Evolutionary conservation across 2,113 vertebrate genomes (phyloP).

Genomic region (Ptilonorhynchus violaceus): DNA sequence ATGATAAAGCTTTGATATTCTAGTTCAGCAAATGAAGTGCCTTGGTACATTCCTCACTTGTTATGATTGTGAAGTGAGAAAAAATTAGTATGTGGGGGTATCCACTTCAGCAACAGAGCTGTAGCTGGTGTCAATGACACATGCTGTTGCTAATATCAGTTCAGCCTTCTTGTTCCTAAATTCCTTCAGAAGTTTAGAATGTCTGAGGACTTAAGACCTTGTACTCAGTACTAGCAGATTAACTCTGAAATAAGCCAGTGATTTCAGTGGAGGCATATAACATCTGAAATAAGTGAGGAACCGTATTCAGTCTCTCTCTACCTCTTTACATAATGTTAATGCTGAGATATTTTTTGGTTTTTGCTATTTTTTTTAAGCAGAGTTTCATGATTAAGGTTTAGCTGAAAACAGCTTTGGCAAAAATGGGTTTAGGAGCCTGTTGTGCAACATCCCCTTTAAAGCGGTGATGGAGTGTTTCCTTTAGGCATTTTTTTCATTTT

Average conservation of each 20-base stretch:
- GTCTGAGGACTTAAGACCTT: background rate
- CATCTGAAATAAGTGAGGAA: background rate
- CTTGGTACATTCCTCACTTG: background rate
- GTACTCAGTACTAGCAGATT: background rate
- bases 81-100: background rate
- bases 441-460: background rate
- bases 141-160: background rate
- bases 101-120: background rate
- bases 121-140: background rate
- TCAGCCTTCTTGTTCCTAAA: background rate
- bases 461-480: background rate
- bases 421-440: background rate
- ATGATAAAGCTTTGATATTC: background rate
- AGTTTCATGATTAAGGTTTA: background rate
- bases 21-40: background rate
- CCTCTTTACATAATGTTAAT: background rate
- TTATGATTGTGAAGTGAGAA: background rate
- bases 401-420: background rate
- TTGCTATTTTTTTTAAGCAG: background rate
- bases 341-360: background rate
- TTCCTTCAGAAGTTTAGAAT: background rate
- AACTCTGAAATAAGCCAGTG: background rate
- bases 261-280: background rate
- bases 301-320: background rate
- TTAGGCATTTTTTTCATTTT: background rate